These are phyloP conservation scores for Sandelia bainsii DNA, from an alignment of 2,797 vertebrate genomes.

Conservation along the genomic window DNA sequence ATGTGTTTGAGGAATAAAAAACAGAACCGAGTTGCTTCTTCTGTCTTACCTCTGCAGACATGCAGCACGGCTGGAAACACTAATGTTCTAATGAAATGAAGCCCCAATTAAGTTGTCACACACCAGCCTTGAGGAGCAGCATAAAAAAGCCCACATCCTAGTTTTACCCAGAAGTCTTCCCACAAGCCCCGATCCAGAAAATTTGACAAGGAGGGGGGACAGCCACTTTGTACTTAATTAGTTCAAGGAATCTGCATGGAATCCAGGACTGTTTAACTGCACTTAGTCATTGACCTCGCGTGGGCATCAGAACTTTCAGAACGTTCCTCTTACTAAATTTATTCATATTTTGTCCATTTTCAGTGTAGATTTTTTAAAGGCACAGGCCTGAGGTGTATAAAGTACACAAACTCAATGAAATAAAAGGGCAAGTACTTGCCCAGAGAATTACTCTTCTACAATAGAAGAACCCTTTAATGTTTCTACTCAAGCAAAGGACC, in stretches of 20 bases:
- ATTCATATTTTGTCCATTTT: constrained; percentile 9
- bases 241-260: constrained; percentile 66
- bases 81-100: constrained; percentile 37
- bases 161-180: constrained; percentile 62
- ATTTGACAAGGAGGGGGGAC: constrained; percentile 33
- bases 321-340: constrained; percentile 5
- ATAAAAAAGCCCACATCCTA: constrained; percentile 65
- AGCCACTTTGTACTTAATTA: constrained; percentile 66
- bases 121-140: constrained; percentile 43
- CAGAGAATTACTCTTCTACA: no score
- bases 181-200: constrained; percentile 66
- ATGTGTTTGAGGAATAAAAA: neutral
- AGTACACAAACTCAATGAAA: no score
- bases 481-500: no score
- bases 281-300: constrained; percentile 47
- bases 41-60: constrained; percentile 10
- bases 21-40: neutral
- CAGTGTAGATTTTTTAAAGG: neutral
- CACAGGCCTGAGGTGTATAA: neutral
- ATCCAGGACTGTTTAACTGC: constrained; percentile 49
- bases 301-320: constrained; percentile 34
- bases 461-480: no score
- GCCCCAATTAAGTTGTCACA: constrained; percentile 58
- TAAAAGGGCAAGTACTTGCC: no score
- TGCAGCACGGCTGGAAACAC: constrained; percentile 27